phyloP scores from a whole-genome alignment of 2,797 vertebrate species.

The Moxostoma hubbsi region DNA sequence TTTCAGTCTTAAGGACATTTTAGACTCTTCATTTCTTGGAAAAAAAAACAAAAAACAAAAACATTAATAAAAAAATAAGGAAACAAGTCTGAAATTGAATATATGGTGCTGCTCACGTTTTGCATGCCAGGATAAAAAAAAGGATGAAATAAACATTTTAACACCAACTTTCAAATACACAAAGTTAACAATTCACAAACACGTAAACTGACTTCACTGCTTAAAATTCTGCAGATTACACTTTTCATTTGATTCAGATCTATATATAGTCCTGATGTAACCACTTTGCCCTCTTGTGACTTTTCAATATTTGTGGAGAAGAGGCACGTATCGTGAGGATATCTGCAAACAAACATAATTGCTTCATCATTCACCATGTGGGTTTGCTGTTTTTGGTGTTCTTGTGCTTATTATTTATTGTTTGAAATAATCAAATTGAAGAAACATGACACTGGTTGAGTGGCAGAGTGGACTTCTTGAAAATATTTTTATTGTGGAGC shows the following conservation, averaged over 20 bases:
- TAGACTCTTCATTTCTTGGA: too few species aligned
- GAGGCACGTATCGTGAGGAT: conserved; percentile 46
- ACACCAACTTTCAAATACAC: not conserved
- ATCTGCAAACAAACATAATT: conserved; percentile 57
- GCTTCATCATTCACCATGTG: conserved; percentile 43
- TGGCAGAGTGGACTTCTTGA: conserved; percentile 39
- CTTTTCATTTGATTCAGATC: not conserved
- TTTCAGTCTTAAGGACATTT: too few species aligned
- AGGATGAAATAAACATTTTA: not conserved
- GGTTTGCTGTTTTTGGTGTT: conserved; percentile 44
- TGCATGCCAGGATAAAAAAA: not conserved
- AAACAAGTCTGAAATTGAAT: not conserved
- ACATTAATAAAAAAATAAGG: not conserved
- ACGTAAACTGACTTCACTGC: conserved; percentile 1
- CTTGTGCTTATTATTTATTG: conserved; percentile 57
- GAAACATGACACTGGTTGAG: conserved; percentile 47
- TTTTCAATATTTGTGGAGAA: conserved; percentile 13
- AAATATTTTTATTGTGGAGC: conserved; percentile 34
- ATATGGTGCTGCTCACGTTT: not conserved
- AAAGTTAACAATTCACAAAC: not conserved
- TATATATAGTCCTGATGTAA: not conserved
- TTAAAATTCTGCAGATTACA: not conserved
- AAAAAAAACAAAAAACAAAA: too few species aligned
- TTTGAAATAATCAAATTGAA: conserved; percentile 56
- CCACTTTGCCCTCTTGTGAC: conserved; percentile 28